phyloP scores from a whole-genome alignment of 1,140 invertebrate genomes.

The Tetramorium simillimum region DNA sequence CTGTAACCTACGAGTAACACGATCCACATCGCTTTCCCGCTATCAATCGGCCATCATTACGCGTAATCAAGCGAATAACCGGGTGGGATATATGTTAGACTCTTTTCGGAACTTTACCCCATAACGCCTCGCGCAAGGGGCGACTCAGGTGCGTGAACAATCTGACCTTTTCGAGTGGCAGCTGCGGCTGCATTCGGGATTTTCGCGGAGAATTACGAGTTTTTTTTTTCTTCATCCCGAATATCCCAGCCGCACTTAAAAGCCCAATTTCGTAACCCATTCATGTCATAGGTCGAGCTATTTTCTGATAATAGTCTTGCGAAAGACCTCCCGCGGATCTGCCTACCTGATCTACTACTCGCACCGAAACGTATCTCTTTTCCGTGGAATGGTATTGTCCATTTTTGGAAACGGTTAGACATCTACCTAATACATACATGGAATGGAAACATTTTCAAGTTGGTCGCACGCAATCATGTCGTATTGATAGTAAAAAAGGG shows the following conservation, averaged over 20 bases:
- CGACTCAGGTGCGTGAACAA: conserved; percentile 60
- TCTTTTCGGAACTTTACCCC: conserved; percentile 52
- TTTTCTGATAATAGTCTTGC: conserved; percentile 55
- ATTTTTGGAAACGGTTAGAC: conserved; percentile 37
- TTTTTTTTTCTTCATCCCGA: conserved; percentile 79
- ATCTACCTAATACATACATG: background rate
- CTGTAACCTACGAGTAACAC: conserved; percentile 72
- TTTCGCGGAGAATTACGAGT: conserved; percentile 77
- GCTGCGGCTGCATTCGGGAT: conserved; percentile 64
- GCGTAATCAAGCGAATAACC: conserved; percentile 81
- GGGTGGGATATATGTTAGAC: conserved; percentile 21
- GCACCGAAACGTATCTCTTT: conserved; percentile 11
- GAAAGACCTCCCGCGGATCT: conserved; percentile 28
- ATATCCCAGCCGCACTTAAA: conserved; percentile 78
- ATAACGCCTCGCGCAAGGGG: background rate
- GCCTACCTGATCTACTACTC: conserved; percentile 52
- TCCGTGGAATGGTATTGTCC: background rate
- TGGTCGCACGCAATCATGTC: background rate
- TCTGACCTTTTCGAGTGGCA: conserved; percentile 59
- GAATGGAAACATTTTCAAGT: background rate
- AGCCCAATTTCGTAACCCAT: conserved; percentile 81
- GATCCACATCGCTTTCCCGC: conserved; percentile 74
- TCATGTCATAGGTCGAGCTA: conserved; percentile 69
- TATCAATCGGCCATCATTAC: conserved; percentile 82
- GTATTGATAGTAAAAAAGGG: background rate